Evolutionary conservation across 2,888 invertebrate species (phyloP).

Genomic region (Helobdella robusta): DNA sequence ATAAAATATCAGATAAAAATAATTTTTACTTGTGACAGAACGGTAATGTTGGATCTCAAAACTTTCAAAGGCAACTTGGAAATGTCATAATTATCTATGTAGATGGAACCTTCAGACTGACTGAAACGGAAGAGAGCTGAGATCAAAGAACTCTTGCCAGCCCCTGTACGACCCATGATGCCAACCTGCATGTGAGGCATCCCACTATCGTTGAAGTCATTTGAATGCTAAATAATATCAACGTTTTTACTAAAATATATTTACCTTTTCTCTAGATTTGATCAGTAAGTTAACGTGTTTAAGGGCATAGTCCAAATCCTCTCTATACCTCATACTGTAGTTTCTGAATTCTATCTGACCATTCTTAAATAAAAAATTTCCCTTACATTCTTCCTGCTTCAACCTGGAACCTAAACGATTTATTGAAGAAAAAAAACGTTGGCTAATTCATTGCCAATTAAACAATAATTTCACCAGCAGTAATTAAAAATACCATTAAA

Average conservation of each 20-base stretch:
- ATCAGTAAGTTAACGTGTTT: constrained; percentile 29
- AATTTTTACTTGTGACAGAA: constrained; percentile 45
- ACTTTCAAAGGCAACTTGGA: constrained; percentile 36
- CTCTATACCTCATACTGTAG: constrained; percentile 35
- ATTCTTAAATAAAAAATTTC: background rate
- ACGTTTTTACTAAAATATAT: too few relatives aligned
- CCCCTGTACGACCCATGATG: constrained; percentile 35
- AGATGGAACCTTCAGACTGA: constrained; percentile 30
- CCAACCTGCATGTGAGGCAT: constrained; percentile 31
- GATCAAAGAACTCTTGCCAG: constrained; percentile 34
- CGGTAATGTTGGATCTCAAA: constrained; percentile 41
- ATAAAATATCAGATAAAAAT: too few relatives aligned
- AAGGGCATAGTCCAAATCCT: constrained; percentile 55
- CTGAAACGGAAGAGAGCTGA: constrained; percentile 33
- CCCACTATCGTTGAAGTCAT: too few relatives aligned
- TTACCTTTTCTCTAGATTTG: constrained; percentile 43
- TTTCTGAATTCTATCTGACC: constrained; percentile 43
- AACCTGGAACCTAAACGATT: background rate
- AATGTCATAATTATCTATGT: constrained; percentile 32
- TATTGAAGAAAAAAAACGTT: too few relatives aligned
- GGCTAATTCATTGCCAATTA: too few relatives aligned
- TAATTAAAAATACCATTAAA: too few relatives aligned
- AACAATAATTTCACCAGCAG: too few relatives aligned
- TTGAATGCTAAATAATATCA: too few relatives aligned
- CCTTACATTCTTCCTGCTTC: background rate